Evolutionary conservation across 2,113 vertebrate genomes (phyloP).

Genomic region (Petrocephalus microphthalmus): DNA sequence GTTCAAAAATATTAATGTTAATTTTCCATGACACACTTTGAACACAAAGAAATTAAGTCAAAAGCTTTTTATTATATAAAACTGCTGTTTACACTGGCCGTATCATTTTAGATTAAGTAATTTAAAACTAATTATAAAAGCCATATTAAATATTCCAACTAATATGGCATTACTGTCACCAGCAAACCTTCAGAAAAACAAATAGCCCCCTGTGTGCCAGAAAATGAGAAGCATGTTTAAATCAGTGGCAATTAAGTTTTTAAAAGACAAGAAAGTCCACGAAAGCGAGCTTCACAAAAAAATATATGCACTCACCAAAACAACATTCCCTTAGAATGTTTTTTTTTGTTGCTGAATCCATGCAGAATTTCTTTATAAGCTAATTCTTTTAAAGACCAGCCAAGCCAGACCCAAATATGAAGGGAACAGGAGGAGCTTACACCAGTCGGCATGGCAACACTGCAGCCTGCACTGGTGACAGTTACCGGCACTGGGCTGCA

Average conservation of each 20-base stretch:
- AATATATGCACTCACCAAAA: slow-evolving; percentile 8
- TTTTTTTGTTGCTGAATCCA: not conserved
- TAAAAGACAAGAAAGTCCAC: not conserved
- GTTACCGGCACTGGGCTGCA: not conserved
- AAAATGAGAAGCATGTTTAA: slow-evolving; percentile 3
- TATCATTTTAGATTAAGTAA: slow-evolving; percentile 2
- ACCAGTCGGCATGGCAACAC: not conserved
- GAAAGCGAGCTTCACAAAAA: not conserved
- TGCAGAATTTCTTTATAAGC: slow-evolving; percentile 10
- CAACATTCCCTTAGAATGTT: not conserved
- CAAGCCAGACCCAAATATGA: not conserved
- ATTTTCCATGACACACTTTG: not conserved
- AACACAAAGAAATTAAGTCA: not conserved
- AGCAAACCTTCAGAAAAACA: not conserved
- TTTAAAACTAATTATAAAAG: slow-evolving; percentile 1
- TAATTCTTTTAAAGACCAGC: slow-evolving; percentile 19
- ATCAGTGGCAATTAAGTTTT: not conserved
- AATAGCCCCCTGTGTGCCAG: not conserved
- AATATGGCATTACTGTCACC: not conserved
- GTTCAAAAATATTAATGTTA: too few relatives aligned
- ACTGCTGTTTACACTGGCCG: not conserved
- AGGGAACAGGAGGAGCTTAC: not conserved
- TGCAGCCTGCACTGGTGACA: not conserved
- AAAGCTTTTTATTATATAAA: slow-evolving; percentile 2
- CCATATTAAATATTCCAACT: not conserved